Conservation (phyloP, 2,113 vertebrate genomes). For the Hemibagrus wyckioides region DNA sequence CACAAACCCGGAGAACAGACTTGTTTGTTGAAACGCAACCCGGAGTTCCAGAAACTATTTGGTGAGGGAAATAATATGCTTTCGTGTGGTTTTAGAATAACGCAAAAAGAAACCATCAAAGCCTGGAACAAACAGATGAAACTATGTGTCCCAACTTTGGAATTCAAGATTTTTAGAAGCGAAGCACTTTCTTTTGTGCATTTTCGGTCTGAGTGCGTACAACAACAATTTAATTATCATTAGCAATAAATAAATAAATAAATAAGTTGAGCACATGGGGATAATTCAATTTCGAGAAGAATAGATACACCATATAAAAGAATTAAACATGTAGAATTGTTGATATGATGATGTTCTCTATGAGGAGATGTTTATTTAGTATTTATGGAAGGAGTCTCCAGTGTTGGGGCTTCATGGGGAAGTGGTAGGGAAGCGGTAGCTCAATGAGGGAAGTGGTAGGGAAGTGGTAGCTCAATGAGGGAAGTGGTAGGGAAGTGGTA, state of each 20-base stretch:
- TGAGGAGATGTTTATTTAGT: not conserved
- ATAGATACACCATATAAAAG: not conserved
- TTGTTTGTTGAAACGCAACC: conserved; percentile 40
- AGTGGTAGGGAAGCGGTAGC: not conserved
- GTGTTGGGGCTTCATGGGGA: not conserved
- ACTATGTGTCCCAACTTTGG: conserved; percentile 28
- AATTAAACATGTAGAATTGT: not conserved
- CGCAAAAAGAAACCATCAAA: conserved; percentile 37
- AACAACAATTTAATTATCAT: not conserved
- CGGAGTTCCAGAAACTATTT: conserved; percentile 49
- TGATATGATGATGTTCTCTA: not conserved
- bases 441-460: not conserved
- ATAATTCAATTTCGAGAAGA: not conserved
- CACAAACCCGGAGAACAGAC: conserved; percentile 41
- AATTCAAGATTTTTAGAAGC: not conserved
- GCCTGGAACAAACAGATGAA: conserved; percentile 43
- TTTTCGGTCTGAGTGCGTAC: not conserved
- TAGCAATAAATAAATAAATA: not conserved
- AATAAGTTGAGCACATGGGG: not conserved
- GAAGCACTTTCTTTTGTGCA: not conserved
- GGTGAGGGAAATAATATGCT: conserved; percentile 47
- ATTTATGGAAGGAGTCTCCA: not conserved
- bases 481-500: no score
- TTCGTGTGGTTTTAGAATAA: conserved; percentile 52
- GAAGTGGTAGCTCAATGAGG: no score